Percentiles rank a stretch among this genome's conserved stretches.
Conservation (phyloP, 2,888 invertebrate species). For the Labia minor region DNA sequence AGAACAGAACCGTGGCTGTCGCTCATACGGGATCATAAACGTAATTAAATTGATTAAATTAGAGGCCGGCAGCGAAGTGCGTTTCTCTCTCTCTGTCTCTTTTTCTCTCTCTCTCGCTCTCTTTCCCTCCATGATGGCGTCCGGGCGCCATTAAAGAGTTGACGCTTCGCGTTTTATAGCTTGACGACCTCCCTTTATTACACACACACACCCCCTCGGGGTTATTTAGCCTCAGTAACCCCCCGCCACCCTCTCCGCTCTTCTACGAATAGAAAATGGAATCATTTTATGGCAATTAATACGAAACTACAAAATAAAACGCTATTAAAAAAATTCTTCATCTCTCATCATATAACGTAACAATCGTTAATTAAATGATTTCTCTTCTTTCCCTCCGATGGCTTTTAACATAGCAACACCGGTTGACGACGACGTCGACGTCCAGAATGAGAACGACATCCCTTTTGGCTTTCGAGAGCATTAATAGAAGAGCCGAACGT, state of each 20-base stretch:
- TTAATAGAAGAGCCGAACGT: too few species aligned
- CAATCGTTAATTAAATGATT: too few species aligned
- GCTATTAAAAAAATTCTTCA: too few species aligned
- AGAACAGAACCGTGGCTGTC: not conserved
- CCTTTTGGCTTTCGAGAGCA: too few species aligned
- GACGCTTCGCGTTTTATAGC: not conserved
- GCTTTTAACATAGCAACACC: too few species aligned
- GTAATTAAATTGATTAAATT: constrained; percentile 13
- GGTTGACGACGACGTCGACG: too few species aligned
- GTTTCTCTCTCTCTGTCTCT: not conserved
- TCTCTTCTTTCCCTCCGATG: too few species aligned
- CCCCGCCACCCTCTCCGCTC: too few species aligned
- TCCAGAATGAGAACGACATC: too few species aligned
- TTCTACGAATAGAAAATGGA: not conserved
- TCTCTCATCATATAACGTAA: too few species aligned
- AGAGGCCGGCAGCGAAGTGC: not conserved
- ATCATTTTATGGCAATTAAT: not conserved
- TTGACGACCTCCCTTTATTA: not conserved
- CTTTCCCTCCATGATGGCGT: not conserved
- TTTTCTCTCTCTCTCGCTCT: too few species aligned
- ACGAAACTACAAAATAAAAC: not conserved
- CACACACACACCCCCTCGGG: not conserved
- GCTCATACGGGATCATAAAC: not conserved
- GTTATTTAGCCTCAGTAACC: not conserved
- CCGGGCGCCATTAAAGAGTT: constrained; percentile 2